phyloP scores from a whole-genome alignment of 2,888 invertebrate genomes.

The Xylota sylvarum region DNA sequence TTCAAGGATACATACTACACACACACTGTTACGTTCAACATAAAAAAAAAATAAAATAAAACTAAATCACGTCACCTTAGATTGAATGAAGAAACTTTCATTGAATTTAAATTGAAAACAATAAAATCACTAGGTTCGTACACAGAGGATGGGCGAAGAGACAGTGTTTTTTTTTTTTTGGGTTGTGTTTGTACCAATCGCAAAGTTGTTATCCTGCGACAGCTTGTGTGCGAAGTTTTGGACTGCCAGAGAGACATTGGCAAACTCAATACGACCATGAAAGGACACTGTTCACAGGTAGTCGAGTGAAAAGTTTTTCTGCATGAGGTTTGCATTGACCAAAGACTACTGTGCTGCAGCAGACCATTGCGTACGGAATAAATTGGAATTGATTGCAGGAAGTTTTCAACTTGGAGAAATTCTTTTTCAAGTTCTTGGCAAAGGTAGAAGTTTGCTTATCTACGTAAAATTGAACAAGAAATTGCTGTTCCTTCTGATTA shows the following conservation, averaged over 20 bases:
- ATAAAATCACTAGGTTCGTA: conserved; percentile 8
- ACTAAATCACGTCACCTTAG: conserved; percentile 57
- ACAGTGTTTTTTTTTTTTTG: conserved; percentile 3
- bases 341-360: neutral
- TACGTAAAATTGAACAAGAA: neutral
- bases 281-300: conserved; percentile 40
- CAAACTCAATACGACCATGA: conserved; percentile 18
- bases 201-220: conserved; percentile 56
- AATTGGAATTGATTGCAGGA: conserved; percentile 47
- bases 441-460: neutral
- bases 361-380: conserved; percentile 38
- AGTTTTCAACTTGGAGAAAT: conserved; percentile 1
- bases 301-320: conserved; percentile 9
- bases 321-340: conserved; percentile 26
- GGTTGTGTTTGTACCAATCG: conserved; percentile 14
- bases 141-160: neutral
- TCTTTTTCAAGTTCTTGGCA: neutral
- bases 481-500: conserved; percentile 7
- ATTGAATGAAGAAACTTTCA: conserved; percentile 48
- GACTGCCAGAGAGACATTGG: conserved; percentile 24
- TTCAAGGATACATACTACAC: conserved; percentile 57
- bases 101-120: conserved; percentile 67
- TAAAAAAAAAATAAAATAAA: neutral
- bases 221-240: conserved; percentile 49
- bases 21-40: neutral